These are phyloP conservation scores for Mesoclemmys tuberculata DNA, from an alignment of 2,113 vertebrate genomes.

Conservation along the genomic window DNA sequence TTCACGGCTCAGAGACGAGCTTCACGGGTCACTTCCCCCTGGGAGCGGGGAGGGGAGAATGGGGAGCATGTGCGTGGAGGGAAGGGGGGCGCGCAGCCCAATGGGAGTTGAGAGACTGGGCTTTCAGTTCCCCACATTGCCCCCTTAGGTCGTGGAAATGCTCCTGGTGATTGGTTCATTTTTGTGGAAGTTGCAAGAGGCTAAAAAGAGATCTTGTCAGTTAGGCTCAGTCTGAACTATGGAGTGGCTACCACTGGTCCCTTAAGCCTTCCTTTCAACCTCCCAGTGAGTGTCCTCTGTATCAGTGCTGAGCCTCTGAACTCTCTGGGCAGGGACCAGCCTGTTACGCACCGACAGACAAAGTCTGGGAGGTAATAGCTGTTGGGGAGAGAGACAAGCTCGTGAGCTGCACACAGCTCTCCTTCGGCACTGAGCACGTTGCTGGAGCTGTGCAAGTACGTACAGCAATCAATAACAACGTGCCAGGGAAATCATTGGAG, in stretches of 20 bases:
- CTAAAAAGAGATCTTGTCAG: accelerated
- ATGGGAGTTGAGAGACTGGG: no score
- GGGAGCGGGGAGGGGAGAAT: no score
- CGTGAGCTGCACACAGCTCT: neutral
- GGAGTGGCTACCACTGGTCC: neutral
- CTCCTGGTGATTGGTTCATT: no score
- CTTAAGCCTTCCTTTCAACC: accelerated
- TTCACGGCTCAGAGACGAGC: no score
- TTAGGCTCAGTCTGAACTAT: accelerated
- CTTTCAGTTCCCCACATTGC: no score
- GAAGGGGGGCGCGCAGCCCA: no score
- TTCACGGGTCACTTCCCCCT: no score
- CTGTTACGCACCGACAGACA: neutral
- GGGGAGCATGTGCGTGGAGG: no score
- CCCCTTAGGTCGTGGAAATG: no score
- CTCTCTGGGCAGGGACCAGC: accelerated
- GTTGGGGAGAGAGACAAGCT: neutral
- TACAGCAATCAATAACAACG: neutral
- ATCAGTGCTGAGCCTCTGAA: accelerated
- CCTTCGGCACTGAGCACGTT: accelerated
- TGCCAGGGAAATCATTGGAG: accelerated
- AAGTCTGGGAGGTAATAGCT: no score
- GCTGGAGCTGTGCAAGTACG: accelerated
- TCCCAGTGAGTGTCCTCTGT: accelerated
- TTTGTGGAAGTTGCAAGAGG: neutral